Conservation (phyloP, 2,888 invertebrate genomes). For the Diogma glabrata region DNA sequence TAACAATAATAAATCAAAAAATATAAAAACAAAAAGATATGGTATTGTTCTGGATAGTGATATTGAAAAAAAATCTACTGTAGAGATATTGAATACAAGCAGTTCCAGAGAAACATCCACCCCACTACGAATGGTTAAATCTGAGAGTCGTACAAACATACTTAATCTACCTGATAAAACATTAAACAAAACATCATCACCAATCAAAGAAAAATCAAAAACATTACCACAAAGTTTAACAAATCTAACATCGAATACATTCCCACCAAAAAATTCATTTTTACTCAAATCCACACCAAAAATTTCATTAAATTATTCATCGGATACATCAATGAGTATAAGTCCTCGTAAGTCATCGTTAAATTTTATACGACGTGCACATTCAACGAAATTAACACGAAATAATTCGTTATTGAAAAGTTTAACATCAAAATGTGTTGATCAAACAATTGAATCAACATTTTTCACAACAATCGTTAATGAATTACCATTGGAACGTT, state of each 20-base stretch:
- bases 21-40: conserved; percentile 30
- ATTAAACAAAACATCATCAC: conserved; percentile 21
- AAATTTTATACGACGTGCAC: conserved; percentile 56
- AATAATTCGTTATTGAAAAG: conserved; percentile 52
- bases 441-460: conserved; percentile 38
- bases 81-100: background rate
- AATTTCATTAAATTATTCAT: conserved; percentile 21
- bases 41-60: conserved; percentile 33
- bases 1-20: conserved; percentile 15
- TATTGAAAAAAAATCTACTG: conserved; percentile 26
- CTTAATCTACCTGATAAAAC: conserved; percentile 43
- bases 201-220: conserved; percentile 44
- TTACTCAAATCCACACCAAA: conserved; percentile 33
- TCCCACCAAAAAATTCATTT: conserved; percentile 36
- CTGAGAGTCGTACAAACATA: conserved; percentile 38
- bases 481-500: conserved; percentile 33
- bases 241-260: conserved; percentile 32
- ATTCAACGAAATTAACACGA: conserved; percentile 59
- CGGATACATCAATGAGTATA: conserved; percentile 25
- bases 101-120: conserved; percentile 32
- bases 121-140: conserved; percentile 37
- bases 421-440: conserved; percentile 41
- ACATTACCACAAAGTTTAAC: conserved; percentile 48
- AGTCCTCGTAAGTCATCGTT: conserved; percentile 41
- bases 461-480: conserved; percentile 27